Conservation (phyloP, 2,797 vertebrate genomes). For the Chrysocyon brachyurus region DNA sequence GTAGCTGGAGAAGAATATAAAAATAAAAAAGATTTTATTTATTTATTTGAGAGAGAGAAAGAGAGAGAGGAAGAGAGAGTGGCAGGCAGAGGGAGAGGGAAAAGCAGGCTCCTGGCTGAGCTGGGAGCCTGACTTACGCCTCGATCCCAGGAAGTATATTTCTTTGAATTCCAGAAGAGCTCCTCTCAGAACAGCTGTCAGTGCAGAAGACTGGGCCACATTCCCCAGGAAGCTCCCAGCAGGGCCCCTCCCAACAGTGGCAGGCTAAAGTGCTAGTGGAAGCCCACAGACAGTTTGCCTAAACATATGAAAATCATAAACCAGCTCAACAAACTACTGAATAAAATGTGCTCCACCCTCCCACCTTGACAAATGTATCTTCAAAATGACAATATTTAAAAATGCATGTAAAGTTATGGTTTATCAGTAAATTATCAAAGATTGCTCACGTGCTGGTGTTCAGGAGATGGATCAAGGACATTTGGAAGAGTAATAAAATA, state of each 20-base stretch:
- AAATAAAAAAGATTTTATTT: too few relatives aligned
- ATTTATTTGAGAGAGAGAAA: too few relatives aligned
- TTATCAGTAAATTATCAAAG: background rate
- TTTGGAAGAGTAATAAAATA: background rate
- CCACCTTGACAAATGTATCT: background rate
- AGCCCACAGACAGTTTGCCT: background rate
- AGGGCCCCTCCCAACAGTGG: background rate
- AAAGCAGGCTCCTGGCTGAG: too few relatives aligned
- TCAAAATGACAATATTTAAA: background rate
- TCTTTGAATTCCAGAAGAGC: background rate
- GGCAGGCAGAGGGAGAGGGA: too few relatives aligned
- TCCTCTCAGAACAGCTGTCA: background rate
- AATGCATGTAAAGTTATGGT: background rate
- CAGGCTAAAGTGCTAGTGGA: background rate
- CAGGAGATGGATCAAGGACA: background rate
- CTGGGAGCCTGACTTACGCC: too few relatives aligned
- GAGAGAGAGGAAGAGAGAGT: too few relatives aligned
- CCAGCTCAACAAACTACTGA: background rate
- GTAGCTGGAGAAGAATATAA: background rate
- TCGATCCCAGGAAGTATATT: background rate
- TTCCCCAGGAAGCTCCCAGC: background rate
- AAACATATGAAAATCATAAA: background rate
- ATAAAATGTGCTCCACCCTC: background rate
- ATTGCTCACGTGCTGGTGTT: background rate
- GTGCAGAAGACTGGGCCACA: background rate